Conservation (phyloP, 2,888 invertebrate species). For the Melieria crassipennis region DNA sequence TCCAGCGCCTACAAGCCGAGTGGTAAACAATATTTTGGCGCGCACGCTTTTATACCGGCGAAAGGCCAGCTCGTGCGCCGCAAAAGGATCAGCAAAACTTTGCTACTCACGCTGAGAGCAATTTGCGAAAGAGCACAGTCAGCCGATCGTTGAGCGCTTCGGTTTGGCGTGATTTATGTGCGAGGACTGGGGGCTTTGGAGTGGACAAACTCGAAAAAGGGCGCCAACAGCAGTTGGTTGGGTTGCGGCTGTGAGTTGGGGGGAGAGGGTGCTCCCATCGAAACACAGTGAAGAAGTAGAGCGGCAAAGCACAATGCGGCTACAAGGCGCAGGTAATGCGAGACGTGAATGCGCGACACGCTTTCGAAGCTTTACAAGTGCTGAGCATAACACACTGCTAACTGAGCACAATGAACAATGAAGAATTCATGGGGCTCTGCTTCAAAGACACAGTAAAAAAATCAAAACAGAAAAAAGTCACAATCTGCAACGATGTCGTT, state of each 20-base stretch:
- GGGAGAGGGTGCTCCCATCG: too few species aligned
- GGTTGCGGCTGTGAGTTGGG: neutral
- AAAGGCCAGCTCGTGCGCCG: conserved; percentile 35
- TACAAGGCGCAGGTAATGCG: conserved; percentile 2
- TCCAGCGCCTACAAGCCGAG: conserved; percentile 25
- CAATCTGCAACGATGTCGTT: conserved; percentile 13
- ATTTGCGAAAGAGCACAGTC: neutral
- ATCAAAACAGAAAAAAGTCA: too few species aligned
- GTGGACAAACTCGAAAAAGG: neutral
- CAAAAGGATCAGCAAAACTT: conserved; percentile 19
- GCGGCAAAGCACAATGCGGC: too few species aligned
- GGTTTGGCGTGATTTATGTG: too few species aligned
- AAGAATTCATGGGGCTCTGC: too few species aligned
- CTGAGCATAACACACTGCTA: too few species aligned
- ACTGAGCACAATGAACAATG: too few species aligned
- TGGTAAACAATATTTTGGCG: conserved; percentile 53
- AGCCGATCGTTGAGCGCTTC: too few species aligned
- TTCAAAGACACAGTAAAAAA: too few species aligned
- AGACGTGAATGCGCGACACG: conserved; percentile 23
- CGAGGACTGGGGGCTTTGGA: neutral
- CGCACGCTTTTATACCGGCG: conserved; percentile 59
- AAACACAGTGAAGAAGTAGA: too few species aligned
- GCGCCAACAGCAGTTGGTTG: neutral
- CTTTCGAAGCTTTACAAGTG: neutral
- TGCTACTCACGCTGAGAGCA: neutral